Conservation (phyloP, 2,113 vertebrate genomes). For the Oreochromis niloticus region DNA sequence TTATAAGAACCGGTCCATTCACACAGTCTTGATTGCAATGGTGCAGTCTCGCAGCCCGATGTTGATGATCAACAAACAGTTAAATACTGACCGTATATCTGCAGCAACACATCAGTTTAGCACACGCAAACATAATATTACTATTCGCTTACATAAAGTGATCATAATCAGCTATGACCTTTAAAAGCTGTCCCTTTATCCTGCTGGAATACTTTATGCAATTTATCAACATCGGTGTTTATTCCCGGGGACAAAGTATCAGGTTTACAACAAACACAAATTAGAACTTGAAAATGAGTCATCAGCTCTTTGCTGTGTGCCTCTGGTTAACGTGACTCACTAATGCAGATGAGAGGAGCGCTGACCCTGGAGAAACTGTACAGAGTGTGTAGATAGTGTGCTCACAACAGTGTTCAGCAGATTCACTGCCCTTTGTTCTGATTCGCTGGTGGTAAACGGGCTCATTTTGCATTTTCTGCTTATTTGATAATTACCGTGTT, state of each 20-base stretch:
- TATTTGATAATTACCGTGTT: neutral
- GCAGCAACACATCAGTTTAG: neutral
- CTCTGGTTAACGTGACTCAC: slow-evolving; percentile 17
- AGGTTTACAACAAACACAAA: slow-evolving; percentile 3
- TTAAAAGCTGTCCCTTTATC: neutral
- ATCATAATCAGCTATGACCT: neutral
- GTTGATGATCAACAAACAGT: neutral
- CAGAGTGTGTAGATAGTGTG: neutral
- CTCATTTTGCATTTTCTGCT: neutral
- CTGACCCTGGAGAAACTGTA: neutral
- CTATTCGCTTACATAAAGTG: neutral
- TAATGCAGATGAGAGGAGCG: neutral
- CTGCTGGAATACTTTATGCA: neutral
- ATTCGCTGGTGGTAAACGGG: neutral
- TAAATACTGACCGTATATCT: neutral
- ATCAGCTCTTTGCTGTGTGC: neutral
- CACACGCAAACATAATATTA: neutral
- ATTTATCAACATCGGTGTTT: neutral
- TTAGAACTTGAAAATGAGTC: slow-evolving; percentile 12
- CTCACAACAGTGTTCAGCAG: neutral
- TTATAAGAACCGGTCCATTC: neutral
- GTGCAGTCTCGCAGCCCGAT: neutral
- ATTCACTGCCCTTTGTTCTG: neutral
- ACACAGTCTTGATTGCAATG: neutral
- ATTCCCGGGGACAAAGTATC: neutral